Evolutionary conservation across 2,888 invertebrate species (phyloP).

Genomic region (Strigamia crassipes): DNA sequence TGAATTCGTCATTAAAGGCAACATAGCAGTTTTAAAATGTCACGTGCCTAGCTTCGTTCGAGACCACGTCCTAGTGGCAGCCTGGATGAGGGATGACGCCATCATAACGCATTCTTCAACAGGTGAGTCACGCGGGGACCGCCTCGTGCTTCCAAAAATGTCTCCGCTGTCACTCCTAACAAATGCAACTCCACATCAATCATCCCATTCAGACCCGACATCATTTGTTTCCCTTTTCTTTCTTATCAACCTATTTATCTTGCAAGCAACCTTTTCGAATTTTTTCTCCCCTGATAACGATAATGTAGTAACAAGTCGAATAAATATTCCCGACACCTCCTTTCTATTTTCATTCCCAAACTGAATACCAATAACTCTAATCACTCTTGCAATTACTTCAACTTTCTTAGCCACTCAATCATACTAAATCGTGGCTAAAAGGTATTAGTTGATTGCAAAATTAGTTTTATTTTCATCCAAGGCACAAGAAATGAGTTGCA

Average conservation of each 20-base stretch:
- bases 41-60: constrained; percentile 58
- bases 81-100: constrained; percentile 56
- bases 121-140: constrained; percentile 15
- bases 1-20: constrained; percentile 58
- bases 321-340: neutral
- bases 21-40: constrained; percentile 52
- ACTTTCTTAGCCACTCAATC: neutral
- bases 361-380: constrained; percentile 16
- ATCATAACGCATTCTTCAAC: constrained; percentile 42
- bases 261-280: neutral
- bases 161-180: neutral
- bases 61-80: constrained; percentile 57
- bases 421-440: neutral
- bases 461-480: neutral
- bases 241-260: neutral
- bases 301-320: neutral
- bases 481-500: neutral
- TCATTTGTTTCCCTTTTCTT: neutral
- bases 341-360: neutral
- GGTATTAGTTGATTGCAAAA: neutral
- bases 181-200: neutral
- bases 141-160: neutral
- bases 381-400: neutral
- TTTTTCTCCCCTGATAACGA: neutral
- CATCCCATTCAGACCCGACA: neutral